Base-by-base conservation (phyloP, 2,797 vertebrate genomes). In the Hirundo rustica region DNA sequence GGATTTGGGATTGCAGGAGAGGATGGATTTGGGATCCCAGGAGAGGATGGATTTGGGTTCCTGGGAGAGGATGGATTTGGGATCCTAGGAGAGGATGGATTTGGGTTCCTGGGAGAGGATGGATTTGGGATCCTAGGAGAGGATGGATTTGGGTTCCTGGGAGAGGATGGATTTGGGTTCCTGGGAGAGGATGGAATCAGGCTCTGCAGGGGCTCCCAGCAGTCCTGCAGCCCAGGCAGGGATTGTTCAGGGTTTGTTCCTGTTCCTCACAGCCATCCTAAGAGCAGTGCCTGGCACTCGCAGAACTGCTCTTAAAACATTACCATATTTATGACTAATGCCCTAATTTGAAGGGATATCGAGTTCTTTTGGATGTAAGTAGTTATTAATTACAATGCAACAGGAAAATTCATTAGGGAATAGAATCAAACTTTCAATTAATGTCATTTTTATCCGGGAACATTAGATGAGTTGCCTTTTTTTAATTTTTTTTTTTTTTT, bases 361-460 rank as follows among this genome's bases (percentile, higher is more conserved):
- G 4, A 84, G 44, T 93, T 95, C 85, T 85, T 47, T 83, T 76
- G 92, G 68, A 80, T 87, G 51, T 91, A 88, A 95, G 88, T 77
- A 81, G 79, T 85, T 95, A 95, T 92, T 97, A 96, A 97, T 95
- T 94, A 96, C 77, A 96, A 78, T 75, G 87, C 88, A 95, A 76
- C 55, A 70, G 81, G 82, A 92, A 96, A 93, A 93, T 65, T 91
- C 92, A 93, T 95, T 90, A 97, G 87, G 92, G 84, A 85, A 74
- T 76, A 68, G 74, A 96, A 92, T 82, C 71, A 94, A 92, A 94
- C 77, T 96, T 97, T 96, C 95, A 95, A 91, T 96, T 93, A 93
- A 88, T 94, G 76, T 82, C 67, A 89, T 94, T 95, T 96, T 96
- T 93, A 91, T 91, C 82, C 2, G 0, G 58, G 89, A 82, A 89